Evolutionary conservation across 2,888 invertebrate genomes (phyloP), one percentile per base, ranked within the genome.

Genomic region (Pheosia tremula): DNA sequence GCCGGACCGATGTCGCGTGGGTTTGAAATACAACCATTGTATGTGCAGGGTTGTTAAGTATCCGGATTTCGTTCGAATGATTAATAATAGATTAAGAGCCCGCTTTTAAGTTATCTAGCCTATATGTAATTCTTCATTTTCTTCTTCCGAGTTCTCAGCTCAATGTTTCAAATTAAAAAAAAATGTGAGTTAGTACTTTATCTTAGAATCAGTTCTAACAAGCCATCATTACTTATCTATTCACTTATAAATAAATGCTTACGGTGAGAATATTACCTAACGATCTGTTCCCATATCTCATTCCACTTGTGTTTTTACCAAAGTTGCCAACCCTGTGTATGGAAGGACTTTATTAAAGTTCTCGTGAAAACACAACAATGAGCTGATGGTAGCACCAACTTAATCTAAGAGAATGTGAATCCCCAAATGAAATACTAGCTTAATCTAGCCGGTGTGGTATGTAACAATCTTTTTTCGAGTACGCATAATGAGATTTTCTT

Each of bases 301-400:
- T 24, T 24, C 24, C 24, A 24, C 24, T 24, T 24, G 24, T 24
- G 24, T 24, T 1, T 24, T 24, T 24, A n/a, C n/a, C 71, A 64
- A 77, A 71, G 66, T 56, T 55, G 55, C 38, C 39, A 55, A 70
- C 76, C 76, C 72, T 72, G 81, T 81, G 80, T 83, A 81, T 81
- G 83, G 83, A 82, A 82, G 84, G 79, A 85, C 81, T 86, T 88
- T 88, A 89, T 88, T 89, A 88, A 89, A 89, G 85, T 87, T 85
- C 86, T 86, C 85, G 83, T 86, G 88, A 84, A 89, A 88, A 85
- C 76, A 79, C 80, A 84, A 88, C 89, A 89, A 87, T 89, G 84
- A 82, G 67, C 74, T 77, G 78, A 80, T 81, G 79, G 75, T 69
- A 67, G 82, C 82, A 86, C 83, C 83, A 87, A 89, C 85, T 88